phyloP scores from a whole-genome alignment of 92 coral and sea anemone species.

The Muricea muricata region DNA sequence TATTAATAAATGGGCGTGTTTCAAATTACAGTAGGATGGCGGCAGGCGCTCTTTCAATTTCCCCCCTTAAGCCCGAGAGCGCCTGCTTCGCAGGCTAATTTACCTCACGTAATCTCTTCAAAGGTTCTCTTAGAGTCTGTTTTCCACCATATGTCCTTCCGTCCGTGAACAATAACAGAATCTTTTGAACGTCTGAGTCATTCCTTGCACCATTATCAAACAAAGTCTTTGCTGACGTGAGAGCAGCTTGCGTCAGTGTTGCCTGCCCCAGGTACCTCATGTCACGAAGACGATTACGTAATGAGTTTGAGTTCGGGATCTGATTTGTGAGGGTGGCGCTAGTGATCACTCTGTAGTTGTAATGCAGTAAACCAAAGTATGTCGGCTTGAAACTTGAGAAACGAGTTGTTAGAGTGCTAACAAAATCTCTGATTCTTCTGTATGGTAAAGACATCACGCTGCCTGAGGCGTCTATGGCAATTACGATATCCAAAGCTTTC shows the following conservation, averaged over 20 bases:
- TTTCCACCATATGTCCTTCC: conserved; percentile 61
- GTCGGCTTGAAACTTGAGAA: conserved; percentile 36
- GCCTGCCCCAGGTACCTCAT: conserved; percentile 27
- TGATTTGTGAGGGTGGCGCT: neutral
- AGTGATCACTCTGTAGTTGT: conserved; percentile 28
- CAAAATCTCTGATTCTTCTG: conserved; percentile 44
- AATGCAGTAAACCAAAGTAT: conserved; percentile 11
- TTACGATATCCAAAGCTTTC: conserved; percentile 52
- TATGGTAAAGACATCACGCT: conserved; percentile 52
- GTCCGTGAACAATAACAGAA: conserved; percentile 66
- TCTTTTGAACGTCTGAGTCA: conserved; percentile 31
- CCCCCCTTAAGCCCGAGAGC: no score
- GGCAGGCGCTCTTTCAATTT: no score
- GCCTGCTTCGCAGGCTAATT: no score
- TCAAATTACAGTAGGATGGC: no score
- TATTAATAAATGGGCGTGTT: no score
- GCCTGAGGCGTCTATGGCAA: conserved; percentile 68
- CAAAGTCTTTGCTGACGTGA: conserved; percentile 29
- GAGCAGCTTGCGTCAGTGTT: conserved; percentile 42
- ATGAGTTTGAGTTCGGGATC: conserved; percentile 6
- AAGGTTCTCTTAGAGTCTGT: conserved; percentile 35
- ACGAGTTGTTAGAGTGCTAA: conserved; percentile 25
- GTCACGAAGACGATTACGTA: conserved; percentile 32
- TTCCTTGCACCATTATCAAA: conserved; percentile 47
- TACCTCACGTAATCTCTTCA: conserved; percentile 63